These are phyloP conservation scores for Brachypteracias leptosomus DNA, from an alignment of 2,113 vertebrate species.

Conservation along the genomic window DNA sequence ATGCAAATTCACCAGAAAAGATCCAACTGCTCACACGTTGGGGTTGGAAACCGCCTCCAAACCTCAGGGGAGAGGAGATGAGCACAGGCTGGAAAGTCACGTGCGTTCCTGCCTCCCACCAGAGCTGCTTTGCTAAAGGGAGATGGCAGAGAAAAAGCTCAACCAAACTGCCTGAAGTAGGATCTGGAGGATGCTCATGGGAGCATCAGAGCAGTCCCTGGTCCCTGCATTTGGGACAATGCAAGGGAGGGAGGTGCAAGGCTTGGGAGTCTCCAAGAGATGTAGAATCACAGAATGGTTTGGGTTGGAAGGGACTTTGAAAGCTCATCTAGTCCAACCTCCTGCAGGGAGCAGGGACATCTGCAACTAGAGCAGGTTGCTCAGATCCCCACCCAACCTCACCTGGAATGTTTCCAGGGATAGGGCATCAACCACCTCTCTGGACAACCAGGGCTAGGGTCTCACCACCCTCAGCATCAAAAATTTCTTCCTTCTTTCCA, in stretches of 20 bases:
- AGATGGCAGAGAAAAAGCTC: neutral
- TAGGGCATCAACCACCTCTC: neutral
- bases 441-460: neutral
- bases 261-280: neutral
- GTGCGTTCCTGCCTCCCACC: neutral
- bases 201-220: neutral
- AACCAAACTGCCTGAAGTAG: neutral
- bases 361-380: neutral
- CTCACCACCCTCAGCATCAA: neutral
- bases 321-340: neutral
- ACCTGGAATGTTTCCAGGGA: neutral
- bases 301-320: neutral
- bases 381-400: neutral
- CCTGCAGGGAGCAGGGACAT: neutral
- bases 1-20: neutral
- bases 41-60: neutral
- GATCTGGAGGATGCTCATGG: fast-evolving
- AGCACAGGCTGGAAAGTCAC: neutral
- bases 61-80: neutral
- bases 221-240: too few species aligned
- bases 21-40: fast-evolving
- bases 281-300: neutral
- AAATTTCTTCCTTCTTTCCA: neutral
- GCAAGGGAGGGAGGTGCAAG: neutral
- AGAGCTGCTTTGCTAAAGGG: neutral